Evolutionary conservation across 2,888 invertebrate genomes (phyloP).

Genomic region (Ptychoptera contaminata): DNA sequence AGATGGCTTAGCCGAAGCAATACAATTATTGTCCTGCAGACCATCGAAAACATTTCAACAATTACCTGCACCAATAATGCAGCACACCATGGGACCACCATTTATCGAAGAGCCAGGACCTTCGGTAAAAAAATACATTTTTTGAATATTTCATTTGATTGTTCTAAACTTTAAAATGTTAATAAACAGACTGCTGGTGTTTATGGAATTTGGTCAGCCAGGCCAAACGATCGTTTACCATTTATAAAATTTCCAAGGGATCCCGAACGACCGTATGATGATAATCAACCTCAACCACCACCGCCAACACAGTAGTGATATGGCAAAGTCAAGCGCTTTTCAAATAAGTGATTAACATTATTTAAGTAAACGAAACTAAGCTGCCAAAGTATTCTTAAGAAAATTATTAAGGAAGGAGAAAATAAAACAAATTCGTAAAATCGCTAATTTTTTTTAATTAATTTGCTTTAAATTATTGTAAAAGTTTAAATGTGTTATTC

Average conservation of each 20-base stretch:
- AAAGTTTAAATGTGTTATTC: no score
- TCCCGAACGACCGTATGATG: constrained; percentile 8
- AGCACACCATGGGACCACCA: constrained; percentile 15
- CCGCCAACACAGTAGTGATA: no score
- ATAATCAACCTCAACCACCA: neutral
- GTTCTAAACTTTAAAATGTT: neutral
- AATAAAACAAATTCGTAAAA: no score
- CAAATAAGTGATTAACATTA: neutral
- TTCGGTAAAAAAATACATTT: constrained; percentile 7
- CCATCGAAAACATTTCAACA: constrained; percentile 23
- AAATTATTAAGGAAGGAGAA: no score
- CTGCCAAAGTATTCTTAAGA: constrained; percentile 3
- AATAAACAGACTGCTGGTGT: constrained; percentile 10
- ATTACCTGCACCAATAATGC: constrained; percentile 14
- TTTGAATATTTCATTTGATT: neutral
- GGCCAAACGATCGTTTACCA: constrained; percentile 16
- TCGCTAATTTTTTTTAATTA: no score
- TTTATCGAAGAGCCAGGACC: constrained; percentile 16
- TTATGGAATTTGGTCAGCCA: constrained; percentile 18
- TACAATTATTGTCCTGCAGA: constrained; percentile 44
- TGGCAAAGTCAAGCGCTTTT: no score
- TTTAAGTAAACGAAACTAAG: neutral
- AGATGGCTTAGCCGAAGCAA: constrained; percentile 49
- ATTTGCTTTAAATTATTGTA: no score
- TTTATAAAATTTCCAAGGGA: constrained; percentile 17